Evolutionary conservation across 1,140 invertebrate genomes (phyloP).

Genomic region (Drosophila sproati): DNA sequence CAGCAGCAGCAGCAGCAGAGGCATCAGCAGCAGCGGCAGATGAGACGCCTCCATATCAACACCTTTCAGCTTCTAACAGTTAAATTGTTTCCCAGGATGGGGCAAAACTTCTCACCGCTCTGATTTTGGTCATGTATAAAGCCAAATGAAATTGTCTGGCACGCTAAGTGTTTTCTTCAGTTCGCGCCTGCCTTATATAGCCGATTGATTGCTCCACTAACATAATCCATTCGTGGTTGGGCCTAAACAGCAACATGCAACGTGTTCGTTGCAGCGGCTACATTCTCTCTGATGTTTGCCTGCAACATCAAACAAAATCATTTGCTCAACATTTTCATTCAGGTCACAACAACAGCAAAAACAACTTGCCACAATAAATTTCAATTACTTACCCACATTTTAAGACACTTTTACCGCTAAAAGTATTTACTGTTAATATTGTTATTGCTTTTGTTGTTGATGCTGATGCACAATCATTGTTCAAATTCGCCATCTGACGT

Average conservation of each 20-base stretch:
- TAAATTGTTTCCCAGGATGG: constrained; percentile 52
- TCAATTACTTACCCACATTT: constrained; percentile 73
- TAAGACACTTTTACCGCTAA: constrained; percentile 73
- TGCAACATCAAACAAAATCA: constrained; percentile 71
- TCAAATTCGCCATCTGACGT: constrained; percentile 27
- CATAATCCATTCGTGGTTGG: constrained; percentile 40
- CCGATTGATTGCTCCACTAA: constrained; percentile 78
- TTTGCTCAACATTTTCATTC: constrained; percentile 63
- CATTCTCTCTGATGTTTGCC: constrained; percentile 44
- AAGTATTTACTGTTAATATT: constrained; percentile 62
- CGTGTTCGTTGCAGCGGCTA: constrained; percentile 33
- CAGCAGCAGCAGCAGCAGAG: constrained; percentile 29
- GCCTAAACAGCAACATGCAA: constrained; percentile 16
- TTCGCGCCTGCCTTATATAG: constrained; percentile 68
- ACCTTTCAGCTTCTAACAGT: constrained; percentile 56
- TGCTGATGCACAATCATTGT: constrained; percentile 38
- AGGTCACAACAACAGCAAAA: constrained; percentile 13
- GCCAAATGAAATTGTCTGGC: constrained; percentile 79
- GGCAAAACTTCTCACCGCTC: constrained; percentile 27
- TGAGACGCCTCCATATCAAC: constrained; percentile 48
- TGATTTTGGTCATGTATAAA: constrained; percentile 71
- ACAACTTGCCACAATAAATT: constrained; percentile 71
- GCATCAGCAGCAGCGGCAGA: not conserved
- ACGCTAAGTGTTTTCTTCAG: constrained; percentile 78
- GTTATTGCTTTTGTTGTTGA: constrained; percentile 14